A percentile compares a stretch with the other conserved stretches of the same genome.
phyloP scores from a whole-genome alignment of 2,797 vertebrate genomes.

The Furcifer pardalis region DNA sequence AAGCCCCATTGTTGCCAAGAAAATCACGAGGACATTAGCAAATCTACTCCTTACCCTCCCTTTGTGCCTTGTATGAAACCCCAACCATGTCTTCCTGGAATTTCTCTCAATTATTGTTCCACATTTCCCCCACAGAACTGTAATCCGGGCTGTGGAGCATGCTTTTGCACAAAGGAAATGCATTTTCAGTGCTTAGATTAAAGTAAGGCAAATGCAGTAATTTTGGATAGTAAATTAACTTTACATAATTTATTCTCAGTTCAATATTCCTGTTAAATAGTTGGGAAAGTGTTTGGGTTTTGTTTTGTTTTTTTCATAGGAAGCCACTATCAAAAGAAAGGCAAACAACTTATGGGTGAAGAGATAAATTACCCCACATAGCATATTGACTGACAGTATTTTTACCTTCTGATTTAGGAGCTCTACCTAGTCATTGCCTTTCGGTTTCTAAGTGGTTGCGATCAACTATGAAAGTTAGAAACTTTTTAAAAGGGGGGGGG shows the following conservation, averaged over 20 bases:
- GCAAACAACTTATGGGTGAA: background rate
- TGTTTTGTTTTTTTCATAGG: background rate
- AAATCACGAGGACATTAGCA: background rate
- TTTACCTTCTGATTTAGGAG: background rate
- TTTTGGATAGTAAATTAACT: background rate
- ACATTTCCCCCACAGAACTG: background rate
- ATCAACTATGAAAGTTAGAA: background rate
- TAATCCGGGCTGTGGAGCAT: background rate
- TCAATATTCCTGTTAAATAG: background rate
- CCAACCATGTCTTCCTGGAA: background rate
- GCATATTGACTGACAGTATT: background rate
- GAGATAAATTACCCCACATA: background rate
- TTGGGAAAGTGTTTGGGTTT: background rate
- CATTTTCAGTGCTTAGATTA: background rate
- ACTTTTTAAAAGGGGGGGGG: background rate
- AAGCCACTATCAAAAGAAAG: background rate
- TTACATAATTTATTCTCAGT: conserved; percentile 15
- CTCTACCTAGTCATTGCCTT: background rate
- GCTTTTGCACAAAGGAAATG: background rate
- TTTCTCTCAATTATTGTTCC: background rate
- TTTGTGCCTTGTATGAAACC: accelerated
- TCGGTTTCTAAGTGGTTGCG: background rate
- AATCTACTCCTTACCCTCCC: background rate
- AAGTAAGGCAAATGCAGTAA: background rate
- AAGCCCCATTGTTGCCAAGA: background rate